phyloP scores from a whole-genome alignment of 2,888 invertebrate species.

The Liodrosophila aerea region DNA sequence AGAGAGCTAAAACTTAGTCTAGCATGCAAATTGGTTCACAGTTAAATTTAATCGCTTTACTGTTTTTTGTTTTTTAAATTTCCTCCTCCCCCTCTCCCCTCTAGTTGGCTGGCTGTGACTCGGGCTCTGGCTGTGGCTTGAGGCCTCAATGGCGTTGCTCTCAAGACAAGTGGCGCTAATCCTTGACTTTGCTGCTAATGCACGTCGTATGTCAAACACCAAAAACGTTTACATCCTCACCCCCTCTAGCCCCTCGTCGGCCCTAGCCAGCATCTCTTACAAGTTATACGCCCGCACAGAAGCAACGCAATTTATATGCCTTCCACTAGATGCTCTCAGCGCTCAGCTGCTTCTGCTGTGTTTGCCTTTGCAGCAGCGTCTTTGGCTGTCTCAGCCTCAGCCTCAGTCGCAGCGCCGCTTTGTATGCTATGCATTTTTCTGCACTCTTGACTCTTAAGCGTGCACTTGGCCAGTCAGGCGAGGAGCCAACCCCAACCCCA shows the following conservation, averaged over 20 bases:
- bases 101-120: too few species aligned
- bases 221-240: constrained; percentile 65
- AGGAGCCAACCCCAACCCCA: constrained; percentile 10
- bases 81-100: not conserved
- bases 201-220: constrained; percentile 77
- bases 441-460: constrained; percentile 76
- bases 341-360: not conserved
- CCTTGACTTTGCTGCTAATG: constrained; percentile 77
- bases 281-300: constrained; percentile 23
- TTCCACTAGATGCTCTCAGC: constrained; percentile 43
- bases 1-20: constrained; percentile 8
- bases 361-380: constrained; percentile 3
- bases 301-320: constrained; percentile 72
- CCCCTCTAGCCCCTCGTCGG: not conserved
- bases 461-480: constrained; percentile 67
- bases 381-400: constrained; percentile 9
- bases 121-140: constrained; percentile 1
- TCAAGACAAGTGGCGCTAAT: constrained; percentile 74
- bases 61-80: constrained; percentile 14
- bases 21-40: constrained; percentile 64
- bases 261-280: too few species aligned
- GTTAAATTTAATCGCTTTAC: constrained; percentile 64
- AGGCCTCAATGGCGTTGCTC: constrained; percentile 47
- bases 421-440: constrained; percentile 75
- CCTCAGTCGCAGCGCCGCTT: constrained; percentile 31